A percentile compares a stretch with the other conserved stretches of the same genome.
Conservation (phyloP, 2,113 vertebrate genomes). For the Casuarius casuarius region DNA sequence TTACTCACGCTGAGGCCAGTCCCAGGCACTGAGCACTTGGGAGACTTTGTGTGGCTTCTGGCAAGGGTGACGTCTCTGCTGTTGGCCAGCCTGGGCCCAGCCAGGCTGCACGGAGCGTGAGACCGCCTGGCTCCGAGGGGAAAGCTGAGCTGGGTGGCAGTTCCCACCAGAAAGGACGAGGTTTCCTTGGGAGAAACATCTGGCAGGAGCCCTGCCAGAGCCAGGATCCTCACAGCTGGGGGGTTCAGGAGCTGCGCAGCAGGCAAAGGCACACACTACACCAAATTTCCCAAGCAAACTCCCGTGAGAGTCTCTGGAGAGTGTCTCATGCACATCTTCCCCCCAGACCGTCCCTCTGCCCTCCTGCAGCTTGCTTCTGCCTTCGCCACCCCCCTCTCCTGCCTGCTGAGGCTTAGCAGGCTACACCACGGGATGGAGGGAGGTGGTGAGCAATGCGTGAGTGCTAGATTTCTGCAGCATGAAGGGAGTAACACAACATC, state of each 20-base stretch:
- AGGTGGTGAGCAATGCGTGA: neutral
- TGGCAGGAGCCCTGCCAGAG: neutral
- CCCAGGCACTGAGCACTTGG: neutral
- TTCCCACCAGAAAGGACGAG: neutral
- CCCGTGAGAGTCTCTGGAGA: too few species aligned
- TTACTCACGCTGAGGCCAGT: neutral
- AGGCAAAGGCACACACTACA: neutral
- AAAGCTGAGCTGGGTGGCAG: neutral
- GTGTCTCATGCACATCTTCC: too few species aligned
- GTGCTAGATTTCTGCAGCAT: neutral
- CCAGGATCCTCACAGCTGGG: neutral
- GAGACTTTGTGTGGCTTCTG: neutral
- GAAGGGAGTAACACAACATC: neutral
- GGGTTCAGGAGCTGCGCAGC: neutral
- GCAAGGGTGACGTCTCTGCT: neutral
- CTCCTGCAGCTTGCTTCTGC: neutral
- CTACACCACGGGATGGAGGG: neutral
- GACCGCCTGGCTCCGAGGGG: neutral
- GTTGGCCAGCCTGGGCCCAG: neutral
- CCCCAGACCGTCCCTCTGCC: neutral
- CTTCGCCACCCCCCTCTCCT: neutral
- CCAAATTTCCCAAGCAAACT: too few species aligned
- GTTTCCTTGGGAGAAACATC: neutral
- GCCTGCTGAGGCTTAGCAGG: too few species aligned
- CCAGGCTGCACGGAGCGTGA: fast-evolving